Base-by-base conservation (phyloP, 2,113 vertebrate genomes). In the Zonotrichia leucophrys region DNA sequence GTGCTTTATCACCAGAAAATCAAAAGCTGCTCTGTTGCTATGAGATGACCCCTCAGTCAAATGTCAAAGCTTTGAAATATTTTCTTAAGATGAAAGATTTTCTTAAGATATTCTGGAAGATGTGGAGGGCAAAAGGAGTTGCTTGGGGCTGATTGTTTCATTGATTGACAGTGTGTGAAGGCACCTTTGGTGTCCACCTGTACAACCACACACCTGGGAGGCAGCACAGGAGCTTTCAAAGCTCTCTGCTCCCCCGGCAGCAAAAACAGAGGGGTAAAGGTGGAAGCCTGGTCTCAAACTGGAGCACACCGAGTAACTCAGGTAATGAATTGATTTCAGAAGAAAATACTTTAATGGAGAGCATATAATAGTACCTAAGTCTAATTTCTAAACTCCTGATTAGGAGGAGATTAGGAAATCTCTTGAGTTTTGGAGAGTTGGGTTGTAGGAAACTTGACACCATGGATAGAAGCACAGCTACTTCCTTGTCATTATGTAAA, bases 21-120 rank as follows among this genome's bases (percentile, higher is more conserved):
- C 74, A 88, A 90, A 96, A 87, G 46, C 53, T 79, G 17, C 41
- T 18, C 12, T 56, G 14, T 37, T n/a, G 28, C 6, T 56, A 5
- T 25, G 46, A 89, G 83, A 56, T 73, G 70, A 87, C 62, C 62
- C 25, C 17, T 72, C 41, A 79, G 72, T n/a, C 70, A 59, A 92
- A 66, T 31, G 74, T 76, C 53, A 72, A 16, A 78, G 21, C 92
- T 91, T 94, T 87, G 66, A 94, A 96, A 55, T 79, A 52, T 72
- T 73, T 91, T 90, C 56, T 89, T 56, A 28, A 82, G 69, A 67
- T 18, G 31, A 25, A 50, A 50, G 49, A 27, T 67, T 67, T 16
- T 53, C 67, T 75, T 67, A 28, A 72, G 81, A n/a, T 72, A 28
- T 60, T 82, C 63, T 72, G 20, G n/a, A 20, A 52, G 52, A 35